Evolutionary conservation across 2,888 invertebrate species (phyloP), one percentile per base, ranked within the genome.

Genomic region (Xestia sexstrigata): DNA sequence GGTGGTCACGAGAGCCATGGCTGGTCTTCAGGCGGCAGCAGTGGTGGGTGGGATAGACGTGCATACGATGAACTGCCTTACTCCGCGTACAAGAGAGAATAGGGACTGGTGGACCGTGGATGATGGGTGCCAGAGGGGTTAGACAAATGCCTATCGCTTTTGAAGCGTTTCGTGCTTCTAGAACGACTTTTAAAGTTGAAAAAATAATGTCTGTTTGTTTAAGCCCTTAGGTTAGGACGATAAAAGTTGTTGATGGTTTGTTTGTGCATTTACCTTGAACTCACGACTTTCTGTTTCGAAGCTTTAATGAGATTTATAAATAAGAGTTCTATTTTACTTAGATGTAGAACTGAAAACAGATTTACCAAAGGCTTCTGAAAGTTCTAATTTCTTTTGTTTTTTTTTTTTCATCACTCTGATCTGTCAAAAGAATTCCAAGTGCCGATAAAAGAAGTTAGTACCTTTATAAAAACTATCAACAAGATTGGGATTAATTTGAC

Each of bases 31-130:
- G 97, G 96, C 94, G 79, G 90, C 30, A 81, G 85, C 81, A 86
- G 88, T 30, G 89, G 88, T 0, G 92, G 92, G 0, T 92, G 87
- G 83, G 98, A 98, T 92, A 97, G 98, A 83, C 97, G 98, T 74
- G 97, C 98, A 0, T 93, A 97, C 35, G 97, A 97, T 2, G 97
- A 98, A 81, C 90, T 98, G 79, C 98, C 98, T 2, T 98, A 98
- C 93, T 97, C 97, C 55, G 97, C 97, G 0, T 98, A 98, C 91
- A 96, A 95, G 77, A 90, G 88, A 70, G 89, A 93, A 74, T 94
- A 94, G 86, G 9, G 23, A 11, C 20, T 3, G n/a, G 5, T 13
- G 2, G 5, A 2, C 35, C 0, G 17, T 39, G 69, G 49, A 65
- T 76, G 49, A 75, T 66, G 45, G 35, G 67, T 65, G 42, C n/a